Evolutionary conservation across 2,888 invertebrate genomes (phyloP).

Genomic region (Dromius quadrimaculatus): DNA sequence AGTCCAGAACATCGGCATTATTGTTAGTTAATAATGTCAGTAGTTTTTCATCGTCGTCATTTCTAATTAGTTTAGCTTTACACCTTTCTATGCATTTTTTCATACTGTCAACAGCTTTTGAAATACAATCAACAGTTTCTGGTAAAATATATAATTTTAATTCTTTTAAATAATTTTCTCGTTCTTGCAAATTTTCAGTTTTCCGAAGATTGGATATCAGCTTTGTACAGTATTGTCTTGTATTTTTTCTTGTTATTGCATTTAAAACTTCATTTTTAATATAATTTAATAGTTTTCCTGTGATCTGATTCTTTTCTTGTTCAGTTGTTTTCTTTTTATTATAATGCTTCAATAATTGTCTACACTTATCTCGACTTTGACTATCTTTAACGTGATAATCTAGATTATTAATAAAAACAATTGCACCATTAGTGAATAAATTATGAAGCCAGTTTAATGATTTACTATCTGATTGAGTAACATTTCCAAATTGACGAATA

Average conservation of each 20-base stretch:
- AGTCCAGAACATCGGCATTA: background rate
- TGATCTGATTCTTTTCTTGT: background rate
- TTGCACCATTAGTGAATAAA: conserved; percentile 6
- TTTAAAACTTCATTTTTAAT: background rate
- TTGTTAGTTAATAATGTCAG: background rate
- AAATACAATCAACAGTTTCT: background rate
- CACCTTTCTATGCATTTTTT: background rate
- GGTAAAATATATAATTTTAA: conserved; percentile 1
- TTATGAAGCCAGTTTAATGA: conserved; percentile 1
- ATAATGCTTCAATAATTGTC: background rate
- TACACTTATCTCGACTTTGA: background rate
- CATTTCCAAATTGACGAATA: background rate
- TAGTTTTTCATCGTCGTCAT: background rate
- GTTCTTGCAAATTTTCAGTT: background rate
- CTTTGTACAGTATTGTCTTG: background rate
- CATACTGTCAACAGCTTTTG: background rate
- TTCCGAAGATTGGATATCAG: background rate
- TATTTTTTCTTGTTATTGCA: background rate
- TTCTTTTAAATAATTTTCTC: background rate
- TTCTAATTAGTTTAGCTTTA: conserved; percentile 8
- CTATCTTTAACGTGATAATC: conserved; percentile 1
- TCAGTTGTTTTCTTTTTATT: background rate
- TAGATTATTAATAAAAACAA: conserved; percentile 12
- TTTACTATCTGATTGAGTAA: conserved; percentile 7
- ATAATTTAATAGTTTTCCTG: background rate